Evolutionary conservation across 2,888 invertebrate genomes (phyloP).

Genomic region (Mayetiola destructor): DNA sequence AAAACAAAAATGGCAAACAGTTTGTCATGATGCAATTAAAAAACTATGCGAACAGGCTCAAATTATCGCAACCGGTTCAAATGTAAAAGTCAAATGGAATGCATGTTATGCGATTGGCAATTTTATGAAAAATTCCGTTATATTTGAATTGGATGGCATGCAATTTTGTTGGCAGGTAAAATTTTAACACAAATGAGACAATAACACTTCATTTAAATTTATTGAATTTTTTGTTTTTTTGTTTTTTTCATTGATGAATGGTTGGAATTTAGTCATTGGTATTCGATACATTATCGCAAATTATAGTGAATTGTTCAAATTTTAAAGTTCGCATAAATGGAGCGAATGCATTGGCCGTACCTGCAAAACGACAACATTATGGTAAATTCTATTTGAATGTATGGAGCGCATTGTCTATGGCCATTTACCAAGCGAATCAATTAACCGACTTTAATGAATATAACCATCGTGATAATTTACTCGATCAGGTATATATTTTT

Average conservation of each 20-base stretch:
- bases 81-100: conserved; percentile 87
- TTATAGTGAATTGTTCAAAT: conserved; percentile 61
- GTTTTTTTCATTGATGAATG: neutral
- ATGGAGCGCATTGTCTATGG: conserved; percentile 58
- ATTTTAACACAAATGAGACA: neutral
- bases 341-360: conserved; percentile 54
- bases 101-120: conserved; percentile 78
- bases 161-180: conserved; percentile 40
- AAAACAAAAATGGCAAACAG: conserved; percentile 37
- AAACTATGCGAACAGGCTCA: conserved; percentile 55
- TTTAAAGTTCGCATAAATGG: conserved; percentile 86
- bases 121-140: conserved; percentile 48
- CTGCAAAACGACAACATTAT: conserved; percentile 45
- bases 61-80: conserved; percentile 39
- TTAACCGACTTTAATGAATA: conserved; percentile 72
- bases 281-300: conserved; percentile 46
- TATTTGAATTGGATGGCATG: conserved; percentile 34
- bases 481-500: conserved; percentile 50
- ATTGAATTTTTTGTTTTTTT: neutral
- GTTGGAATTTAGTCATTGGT: conserved; percentile 44
- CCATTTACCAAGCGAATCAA: conserved; percentile 62
- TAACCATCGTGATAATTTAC: conserved; percentile 70
- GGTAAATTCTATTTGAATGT: conserved; percentile 44
- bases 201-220: neutral
- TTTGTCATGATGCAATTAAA: conserved; percentile 45